Base-by-base conservation (phyloP, 2,888 invertebrate genomes). In the Cheilosia grossa region DNA sequence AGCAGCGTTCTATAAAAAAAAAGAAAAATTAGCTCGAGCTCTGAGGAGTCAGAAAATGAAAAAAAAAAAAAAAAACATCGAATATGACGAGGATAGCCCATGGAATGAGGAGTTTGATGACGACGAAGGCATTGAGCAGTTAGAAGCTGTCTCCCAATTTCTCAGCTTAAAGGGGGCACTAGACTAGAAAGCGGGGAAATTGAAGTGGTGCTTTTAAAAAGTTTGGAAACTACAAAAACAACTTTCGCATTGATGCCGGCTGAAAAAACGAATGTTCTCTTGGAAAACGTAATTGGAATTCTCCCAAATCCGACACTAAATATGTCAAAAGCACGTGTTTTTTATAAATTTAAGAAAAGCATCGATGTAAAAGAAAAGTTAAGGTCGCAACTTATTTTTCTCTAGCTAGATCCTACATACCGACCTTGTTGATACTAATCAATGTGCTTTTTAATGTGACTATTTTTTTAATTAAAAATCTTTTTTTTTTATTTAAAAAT, bases 181-280 rank as follows among this genome's bases (percentile, higher is more conserved):
- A n/a, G n/a, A n/a, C n/a, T n/a, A 53, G 53, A 72, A 42, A 70
- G 37, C 49, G 33, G 42, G 4, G 42, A 61, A 61, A 72, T 72
- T 72, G 42, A 61, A 61, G 42, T 72, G 33, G 30, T 51, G 40
- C 53, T 61, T 19, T 53, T 61, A 9, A 72, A 61, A 53, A 61
- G 72, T 61, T 40, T 61, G 42, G 61, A 61, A 42, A 72, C 42
- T 19, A 40, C 40, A 24, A 47, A 21, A 58, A 58, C 24, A 49
- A 70, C 58, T 33, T 70, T 58, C 10, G 70, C 58, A 70, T 58
- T 58, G 58, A 33, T 59, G 21, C 47, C 58, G 21, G 15, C 42
- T 21, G 69, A 56, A 56, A 70, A 61, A 27, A 44, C 5, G 15
- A 56, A 6, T 53, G 15, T 21, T 27, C 17, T 5, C 27, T 27